phyloP scores from a whole-genome alignment of 2,888 invertebrate species.

The Cheiracanthium punctorium region DNA sequence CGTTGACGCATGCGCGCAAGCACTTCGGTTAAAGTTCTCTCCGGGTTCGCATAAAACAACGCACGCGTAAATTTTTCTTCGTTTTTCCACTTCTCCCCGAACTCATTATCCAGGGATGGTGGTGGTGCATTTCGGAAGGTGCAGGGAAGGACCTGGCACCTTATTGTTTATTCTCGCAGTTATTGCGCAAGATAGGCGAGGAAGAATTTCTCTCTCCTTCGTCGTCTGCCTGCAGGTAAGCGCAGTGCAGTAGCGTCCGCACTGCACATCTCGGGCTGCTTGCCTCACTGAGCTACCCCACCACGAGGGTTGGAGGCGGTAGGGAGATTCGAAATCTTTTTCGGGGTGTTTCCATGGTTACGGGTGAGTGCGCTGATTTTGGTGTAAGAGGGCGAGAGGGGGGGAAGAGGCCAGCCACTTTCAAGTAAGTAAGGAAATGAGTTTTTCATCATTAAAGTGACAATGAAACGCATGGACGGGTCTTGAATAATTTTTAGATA shows the following conservation, averaged over 20 bases:
- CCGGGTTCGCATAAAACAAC: too few relatives aligned
- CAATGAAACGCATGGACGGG: too few relatives aligned
- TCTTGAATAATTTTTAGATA: too few relatives aligned
- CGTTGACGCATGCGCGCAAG: too few relatives aligned
- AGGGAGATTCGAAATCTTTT: not conserved
- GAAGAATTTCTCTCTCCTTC: too few relatives aligned
- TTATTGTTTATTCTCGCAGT: not conserved
- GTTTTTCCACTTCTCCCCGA: not conserved
- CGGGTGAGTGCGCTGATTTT: not conserved
- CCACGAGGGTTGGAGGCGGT: not conserved
- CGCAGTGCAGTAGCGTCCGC: slow-evolving; percentile 10
- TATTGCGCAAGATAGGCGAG: not conserved
- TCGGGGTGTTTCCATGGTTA: not conserved
- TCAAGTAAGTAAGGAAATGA: too few relatives aligned
- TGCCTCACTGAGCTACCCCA: too few relatives aligned
- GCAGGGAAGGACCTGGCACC: not conserved
- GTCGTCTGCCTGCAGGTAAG: slow-evolving; percentile 10
- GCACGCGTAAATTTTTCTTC: too few relatives aligned
- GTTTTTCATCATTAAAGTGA: too few relatives aligned
- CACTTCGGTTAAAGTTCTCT: too few relatives aligned
- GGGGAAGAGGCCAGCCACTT: too few relatives aligned
- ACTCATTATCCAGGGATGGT: not conserved
- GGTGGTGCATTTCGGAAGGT: not conserved
- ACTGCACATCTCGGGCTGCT: slow-evolving; percentile 4
- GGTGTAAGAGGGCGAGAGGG: too few relatives aligned